Base-by-base conservation (phyloP, 2,113 vertebrate species). In the Sander vitreus region DNA sequence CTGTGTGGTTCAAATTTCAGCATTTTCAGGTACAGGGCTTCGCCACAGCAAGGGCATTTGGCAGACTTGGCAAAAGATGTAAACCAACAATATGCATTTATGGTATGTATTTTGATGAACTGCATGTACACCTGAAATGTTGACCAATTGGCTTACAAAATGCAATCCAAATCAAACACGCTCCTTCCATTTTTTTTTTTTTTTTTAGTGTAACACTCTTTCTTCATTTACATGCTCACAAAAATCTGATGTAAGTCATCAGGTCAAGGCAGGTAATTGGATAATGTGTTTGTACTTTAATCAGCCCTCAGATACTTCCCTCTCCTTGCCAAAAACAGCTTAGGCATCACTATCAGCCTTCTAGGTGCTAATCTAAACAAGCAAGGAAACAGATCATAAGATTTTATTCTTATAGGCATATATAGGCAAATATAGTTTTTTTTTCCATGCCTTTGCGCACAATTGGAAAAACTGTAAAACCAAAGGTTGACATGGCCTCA, bases 11-110 rank as follows among this genome's bases (percentile, higher is more conserved):
- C 53, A 75, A 48, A 83, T 19, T 51, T 60, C 15, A 64, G 21
- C n/a, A 48, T 81, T 83, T 77, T 58, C 53, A 50, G 69, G 12
- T 79, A 64, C 58, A 82, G 21, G 54, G 18, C 19, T 74, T 63
- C 63, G 3, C 23, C 0, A n/a, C 71, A 50, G 39, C 45, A 16
- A 66, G 13, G 72, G 64, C 23, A 58, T 71, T 48, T 30, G 18
- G 43, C 27, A 57, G 23, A 43, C 18, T n/a, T 30, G 58, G 23
- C 62, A 75, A 73, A 73, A 25, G 47, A 47, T 64, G 30, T 23
- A 23, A 64, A 23, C n/a, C 18, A 48, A 25, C 2, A 13, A 30
- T 66, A 30, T 39, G 19, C 12, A 27, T 27, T 43, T 1, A 5
- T 43, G 6, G 2, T 18, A 27, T 74, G 47, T 57, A 16, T 72